phyloP scores from a whole-genome alignment of 2,113 vertebrate species.

The Gopherus evgoodei region DNA sequence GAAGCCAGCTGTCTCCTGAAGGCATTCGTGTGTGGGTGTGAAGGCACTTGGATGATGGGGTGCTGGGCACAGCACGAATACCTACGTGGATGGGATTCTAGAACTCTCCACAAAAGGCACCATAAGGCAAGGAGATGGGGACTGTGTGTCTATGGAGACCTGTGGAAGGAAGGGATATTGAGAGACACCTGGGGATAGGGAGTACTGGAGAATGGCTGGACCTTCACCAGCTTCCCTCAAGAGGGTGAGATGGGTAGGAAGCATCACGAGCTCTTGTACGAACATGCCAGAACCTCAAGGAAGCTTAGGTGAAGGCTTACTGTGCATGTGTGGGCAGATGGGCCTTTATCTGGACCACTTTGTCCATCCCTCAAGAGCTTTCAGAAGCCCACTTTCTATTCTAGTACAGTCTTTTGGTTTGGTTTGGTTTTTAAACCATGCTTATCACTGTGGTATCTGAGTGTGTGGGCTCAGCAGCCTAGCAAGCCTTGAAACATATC shows the following conservation, averaged over 20 bases:
- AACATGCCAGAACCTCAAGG: not conserved
- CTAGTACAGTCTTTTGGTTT: not conserved
- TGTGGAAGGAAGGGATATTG: not conserved
- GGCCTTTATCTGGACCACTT: not conserved
- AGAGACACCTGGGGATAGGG: no score
- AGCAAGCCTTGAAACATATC: not conserved
- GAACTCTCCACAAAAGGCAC: not conserved
- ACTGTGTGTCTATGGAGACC: no score
- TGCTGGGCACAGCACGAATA: not conserved
- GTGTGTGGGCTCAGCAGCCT: accelerated
- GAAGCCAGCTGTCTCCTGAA: not conserved
- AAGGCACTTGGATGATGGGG: not conserved
- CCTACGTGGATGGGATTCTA: not conserved
- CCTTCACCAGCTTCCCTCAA: not conserved
- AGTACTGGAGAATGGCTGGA: not conserved
- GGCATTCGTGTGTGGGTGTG: not conserved
- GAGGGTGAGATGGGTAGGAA: not conserved
- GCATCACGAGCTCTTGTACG: not conserved
- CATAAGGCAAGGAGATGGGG: not conserved
- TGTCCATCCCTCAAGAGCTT: not conserved
- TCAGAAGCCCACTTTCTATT: not conserved
- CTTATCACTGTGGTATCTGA: not conserved
- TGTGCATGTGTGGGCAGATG: not conserved
- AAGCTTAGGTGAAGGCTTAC: not conserved
- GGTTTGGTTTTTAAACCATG: not conserved